These are phyloP conservation scores for Sciurus carolinensis DNA, from an alignment of 2,797 vertebrate genomes.

Conservation along the genomic window DNA sequence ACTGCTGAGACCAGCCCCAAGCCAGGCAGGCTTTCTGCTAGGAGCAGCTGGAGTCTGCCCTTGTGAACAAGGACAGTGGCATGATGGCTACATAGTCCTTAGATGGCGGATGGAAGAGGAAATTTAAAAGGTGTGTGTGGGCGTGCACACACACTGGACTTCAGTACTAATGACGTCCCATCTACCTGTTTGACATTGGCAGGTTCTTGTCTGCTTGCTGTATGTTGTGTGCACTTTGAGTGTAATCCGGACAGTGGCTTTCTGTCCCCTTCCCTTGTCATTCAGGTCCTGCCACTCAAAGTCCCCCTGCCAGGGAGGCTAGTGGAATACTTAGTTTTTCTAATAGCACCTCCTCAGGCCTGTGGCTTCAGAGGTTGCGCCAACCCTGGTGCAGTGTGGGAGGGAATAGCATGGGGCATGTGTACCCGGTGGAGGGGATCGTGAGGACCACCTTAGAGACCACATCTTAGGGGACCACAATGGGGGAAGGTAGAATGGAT, in stretches of 20 bases:
- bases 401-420: too few species aligned
- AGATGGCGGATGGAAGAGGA: neutral
- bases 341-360: neutral
- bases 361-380: neutral
- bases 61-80: neutral
- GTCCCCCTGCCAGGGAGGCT: neutral
- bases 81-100: neutral
- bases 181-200: neutral
- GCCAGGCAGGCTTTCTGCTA: neutral
- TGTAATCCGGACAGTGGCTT: neutral
- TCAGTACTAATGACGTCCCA: neutral
- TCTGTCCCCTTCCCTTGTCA: neutral
- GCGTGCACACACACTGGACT: neutral
- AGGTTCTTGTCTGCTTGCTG: neutral
- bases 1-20: conserved; percentile 46
- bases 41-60: neutral
- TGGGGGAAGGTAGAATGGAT: neutral
- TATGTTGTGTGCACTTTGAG: neutral
- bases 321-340: neutral
- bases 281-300: neutral
- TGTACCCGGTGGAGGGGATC: neutral
- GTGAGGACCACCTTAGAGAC: neutral
- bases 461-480: neutral
- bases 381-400: neutral
- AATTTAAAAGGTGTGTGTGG: neutral